These are phyloP conservation scores for Pseudomugil tenellus DNA, from an alignment of 2,797 vertebrate species.

Conservation along the genomic window DNA sequence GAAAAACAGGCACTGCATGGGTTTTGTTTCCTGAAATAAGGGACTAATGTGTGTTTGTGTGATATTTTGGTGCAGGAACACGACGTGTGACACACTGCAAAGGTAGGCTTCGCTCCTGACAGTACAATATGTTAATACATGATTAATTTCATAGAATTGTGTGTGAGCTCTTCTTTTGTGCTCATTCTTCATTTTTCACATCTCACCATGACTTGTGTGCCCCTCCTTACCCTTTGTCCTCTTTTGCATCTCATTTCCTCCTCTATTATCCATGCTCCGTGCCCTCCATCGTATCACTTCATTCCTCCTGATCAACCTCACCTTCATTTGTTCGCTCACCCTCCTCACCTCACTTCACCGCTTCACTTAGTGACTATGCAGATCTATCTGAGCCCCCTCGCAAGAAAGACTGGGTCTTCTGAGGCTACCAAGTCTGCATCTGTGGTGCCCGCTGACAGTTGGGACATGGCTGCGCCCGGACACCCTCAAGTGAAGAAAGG, in stretches of 20 bases:
- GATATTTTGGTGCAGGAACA: constrained; percentile 85
- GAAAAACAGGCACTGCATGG: not conserved
- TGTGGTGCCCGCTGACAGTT: constrained; percentile 45
- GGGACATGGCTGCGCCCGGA: constrained; percentile 47
- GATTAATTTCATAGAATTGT: not conserved
- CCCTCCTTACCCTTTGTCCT: constrained; percentile 9
- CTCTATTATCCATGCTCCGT: constrained; percentile 3
- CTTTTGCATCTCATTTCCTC: not conserved
- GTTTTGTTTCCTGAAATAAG: constrained; percentile 39
- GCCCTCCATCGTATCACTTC: not conserved
- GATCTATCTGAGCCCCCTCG: constrained; percentile 86
- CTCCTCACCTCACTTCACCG: constrained; percentile 72
- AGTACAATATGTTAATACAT: not conserved
- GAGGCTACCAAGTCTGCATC: constrained; percentile 42
- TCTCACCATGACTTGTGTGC: constrained; percentile 74
- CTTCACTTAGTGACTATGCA: constrained; percentile 88
- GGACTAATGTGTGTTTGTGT: constrained; percentile 82
- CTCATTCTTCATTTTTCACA: constrained; percentile 52
- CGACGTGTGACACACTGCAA: constrained; percentile 95
- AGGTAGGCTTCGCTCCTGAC: constrained; percentile 87
- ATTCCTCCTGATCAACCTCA: not conserved
- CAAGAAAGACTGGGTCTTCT: constrained; percentile 85
- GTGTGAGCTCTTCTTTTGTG: constrained; percentile 55
- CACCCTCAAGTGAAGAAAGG: constrained; percentile 53
- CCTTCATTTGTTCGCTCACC: not conserved